phyloP scores from a whole-genome alignment of 2,888 invertebrate species.

The Danaus chrysippus region DNA sequence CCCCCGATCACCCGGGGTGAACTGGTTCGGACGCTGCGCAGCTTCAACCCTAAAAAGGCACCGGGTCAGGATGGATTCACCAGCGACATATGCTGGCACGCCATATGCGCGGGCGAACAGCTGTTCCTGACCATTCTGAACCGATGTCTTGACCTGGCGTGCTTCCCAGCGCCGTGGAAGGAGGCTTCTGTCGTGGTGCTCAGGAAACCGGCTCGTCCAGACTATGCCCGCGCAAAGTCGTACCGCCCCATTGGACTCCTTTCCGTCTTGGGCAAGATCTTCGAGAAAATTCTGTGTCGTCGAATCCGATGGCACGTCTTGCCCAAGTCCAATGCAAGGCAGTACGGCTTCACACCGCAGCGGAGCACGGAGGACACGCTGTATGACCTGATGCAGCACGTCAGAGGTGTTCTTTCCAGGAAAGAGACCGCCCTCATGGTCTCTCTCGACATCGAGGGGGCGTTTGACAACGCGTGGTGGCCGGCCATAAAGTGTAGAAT shows the following conservation, averaged over 20 bases:
- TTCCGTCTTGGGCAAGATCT: slow-evolving; percentile 11
- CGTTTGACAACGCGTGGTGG: no score
- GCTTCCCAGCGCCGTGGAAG: not conserved
- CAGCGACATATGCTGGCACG: not conserved
- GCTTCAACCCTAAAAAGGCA: not conserved
- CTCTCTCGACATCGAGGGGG: no score
- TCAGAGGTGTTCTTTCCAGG: no score
- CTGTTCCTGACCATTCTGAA: not conserved
- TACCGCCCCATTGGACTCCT: slow-evolving; percentile 7
- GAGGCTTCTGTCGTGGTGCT: not conserved
- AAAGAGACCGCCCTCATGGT: no score
- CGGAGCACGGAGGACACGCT: slow-evolving; percentile 20
- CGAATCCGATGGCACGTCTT: slow-evolving; percentile 7
- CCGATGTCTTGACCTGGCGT: no score
- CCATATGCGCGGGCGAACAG: not conserved
- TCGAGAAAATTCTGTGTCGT: slow-evolving; percentile 11
- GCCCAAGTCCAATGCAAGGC: slow-evolving; percentile 13
- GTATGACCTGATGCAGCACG: slow-evolving; percentile 13
- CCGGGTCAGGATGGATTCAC: not conserved
- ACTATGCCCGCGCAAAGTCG: not conserved
- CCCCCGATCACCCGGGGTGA: not conserved
- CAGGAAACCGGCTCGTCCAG: not conserved
- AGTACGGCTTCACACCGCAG: slow-evolving; percentile 22
- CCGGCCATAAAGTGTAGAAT: no score
- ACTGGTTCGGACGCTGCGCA: not conserved